Evolutionary conservation across 2,113 vertebrate species (phyloP).

Genomic region (Ophiodon elongatus): DNA sequence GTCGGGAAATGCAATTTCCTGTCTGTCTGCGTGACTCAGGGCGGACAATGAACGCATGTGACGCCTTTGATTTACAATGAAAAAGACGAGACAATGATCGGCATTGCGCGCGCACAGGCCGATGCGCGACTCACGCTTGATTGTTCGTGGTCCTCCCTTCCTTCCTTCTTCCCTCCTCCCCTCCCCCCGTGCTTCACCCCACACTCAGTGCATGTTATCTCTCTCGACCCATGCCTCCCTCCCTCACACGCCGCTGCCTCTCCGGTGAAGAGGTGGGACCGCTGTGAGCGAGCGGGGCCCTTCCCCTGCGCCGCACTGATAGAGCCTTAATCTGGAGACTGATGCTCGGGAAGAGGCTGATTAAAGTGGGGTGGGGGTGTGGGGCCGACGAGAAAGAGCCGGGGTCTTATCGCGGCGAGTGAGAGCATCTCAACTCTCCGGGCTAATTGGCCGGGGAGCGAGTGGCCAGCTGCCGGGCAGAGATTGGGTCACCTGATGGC

Average conservation of each 20-base stretch:
- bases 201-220: constrained; percentile 59
- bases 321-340: constrained; percentile 74
- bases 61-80: constrained; percentile 40
- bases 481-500: constrained; percentile 79
- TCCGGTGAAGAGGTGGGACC: constrained; percentile 59
- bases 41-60: constrained; percentile 11
- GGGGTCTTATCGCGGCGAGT: constrained; percentile 69
- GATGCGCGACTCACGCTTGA: constrained; percentile 19
- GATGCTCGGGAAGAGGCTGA: constrained; percentile 72
- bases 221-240: constrained; percentile 69
- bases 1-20: constrained; percentile 33
- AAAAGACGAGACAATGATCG: constrained; percentile 33
- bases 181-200: neutral
- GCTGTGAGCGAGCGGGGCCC: constrained; percentile 63
- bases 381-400: constrained; percentile 61
- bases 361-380: constrained; percentile 38
- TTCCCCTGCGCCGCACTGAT: constrained; percentile 67
- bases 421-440: constrained; percentile 60
- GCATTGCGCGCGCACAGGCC: neutral
- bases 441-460: constrained; percentile 73
- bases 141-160: constrained; percentile 16
- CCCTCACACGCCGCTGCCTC: constrained; percentile 57
- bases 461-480: constrained; percentile 75
- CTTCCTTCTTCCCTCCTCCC: constrained; percentile 21
- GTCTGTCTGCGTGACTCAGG: constrained; percentile 7